phyloP scores from a whole-genome alignment of 2,888 invertebrate species.

The Drosophila multiciliata region DNA sequence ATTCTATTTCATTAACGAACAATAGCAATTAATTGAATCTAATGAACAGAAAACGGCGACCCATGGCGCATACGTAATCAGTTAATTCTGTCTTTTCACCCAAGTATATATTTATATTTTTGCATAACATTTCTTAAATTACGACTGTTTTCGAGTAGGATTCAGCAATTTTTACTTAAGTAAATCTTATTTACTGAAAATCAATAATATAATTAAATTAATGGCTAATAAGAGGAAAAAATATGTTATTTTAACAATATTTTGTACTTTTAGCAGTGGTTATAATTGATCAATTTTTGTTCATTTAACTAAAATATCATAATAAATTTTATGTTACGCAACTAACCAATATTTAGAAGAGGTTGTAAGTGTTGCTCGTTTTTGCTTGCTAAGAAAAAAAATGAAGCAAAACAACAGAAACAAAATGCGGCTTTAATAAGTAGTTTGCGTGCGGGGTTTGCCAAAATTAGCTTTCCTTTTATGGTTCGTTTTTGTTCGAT shows the following conservation, averaged over 20 bases:
- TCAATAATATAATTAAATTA: background rate
- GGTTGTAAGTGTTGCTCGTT: background rate
- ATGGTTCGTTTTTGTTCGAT: constrained; percentile 50
- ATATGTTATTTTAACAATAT: too few relatives aligned
- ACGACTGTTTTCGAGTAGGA: background rate
- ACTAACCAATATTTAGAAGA: constrained; percentile 18
- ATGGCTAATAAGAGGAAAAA: background rate
- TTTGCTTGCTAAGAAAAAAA: constrained; percentile 22
- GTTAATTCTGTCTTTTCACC: background rate
- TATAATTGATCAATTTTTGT: background rate
- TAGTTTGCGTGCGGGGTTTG: constrained; percentile 58
- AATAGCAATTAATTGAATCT: constrained; percentile 39
- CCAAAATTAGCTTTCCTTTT: constrained; percentile 51
- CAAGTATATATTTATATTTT: background rate
- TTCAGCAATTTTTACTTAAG: background rate
- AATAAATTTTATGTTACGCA: constrained; percentile 39
- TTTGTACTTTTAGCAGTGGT: too few relatives aligned
- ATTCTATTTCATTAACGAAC: constrained; percentile 37
- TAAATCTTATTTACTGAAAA: background rate
- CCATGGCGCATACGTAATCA: constrained; percentile 67
- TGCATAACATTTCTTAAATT: background rate
- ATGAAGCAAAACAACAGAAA: background rate
- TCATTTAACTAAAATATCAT: constrained; percentile 18
- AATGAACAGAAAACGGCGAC: constrained; percentile 58
- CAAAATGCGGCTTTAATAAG: constrained; percentile 30